These are phyloP conservation scores for Horisme vitalbata DNA, from an alignment of 2,888 invertebrate species.

Conservation along the genomic window DNA sequence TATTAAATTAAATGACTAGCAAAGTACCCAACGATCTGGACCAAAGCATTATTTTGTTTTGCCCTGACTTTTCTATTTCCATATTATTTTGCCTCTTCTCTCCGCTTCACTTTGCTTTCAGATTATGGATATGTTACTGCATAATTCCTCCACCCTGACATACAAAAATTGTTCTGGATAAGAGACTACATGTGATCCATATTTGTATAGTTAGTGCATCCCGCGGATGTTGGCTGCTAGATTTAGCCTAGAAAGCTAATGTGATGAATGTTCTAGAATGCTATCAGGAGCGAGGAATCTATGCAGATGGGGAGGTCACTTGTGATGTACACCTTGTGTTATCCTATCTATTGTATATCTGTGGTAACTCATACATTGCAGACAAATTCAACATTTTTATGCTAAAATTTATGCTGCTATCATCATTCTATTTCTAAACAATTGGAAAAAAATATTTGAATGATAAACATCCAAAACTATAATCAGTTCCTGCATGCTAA, in stretches of 20 bases:
- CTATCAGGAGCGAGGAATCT: conserved; percentile 59
- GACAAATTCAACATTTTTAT: no score
- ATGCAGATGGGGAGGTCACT: conserved; percentile 58
- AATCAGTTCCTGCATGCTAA: no score
- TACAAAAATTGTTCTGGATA: conserved; percentile 77
- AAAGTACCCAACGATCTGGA: conserved; percentile 9
- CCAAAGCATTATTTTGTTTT: conserved; percentile 12
- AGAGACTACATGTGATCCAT: conserved; percentile 56
- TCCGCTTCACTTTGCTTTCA: conserved; percentile 28
- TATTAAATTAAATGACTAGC: background rate
- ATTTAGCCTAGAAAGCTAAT: conserved; percentile 55
- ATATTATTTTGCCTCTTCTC: conserved; percentile 20
- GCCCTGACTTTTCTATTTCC: conserved; percentile 14
- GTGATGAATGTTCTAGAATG: conserved; percentile 65
- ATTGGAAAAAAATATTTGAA: no score
- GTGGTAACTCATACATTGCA: no score
- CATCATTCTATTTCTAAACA: no score
- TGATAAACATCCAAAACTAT: no score
- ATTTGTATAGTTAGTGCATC: conserved; percentile 69
- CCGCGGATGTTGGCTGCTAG: conserved; percentile 64
- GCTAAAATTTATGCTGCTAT: no score
- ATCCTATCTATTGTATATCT: no score
- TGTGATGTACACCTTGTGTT: conserved; percentile 12
- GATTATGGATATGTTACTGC: conserved; percentile 34
- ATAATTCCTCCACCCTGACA: conserved; percentile 54